Base-by-base conservation (phyloP, 2,888 invertebrate genomes). In the Epistrophe grossulariae region DNA sequence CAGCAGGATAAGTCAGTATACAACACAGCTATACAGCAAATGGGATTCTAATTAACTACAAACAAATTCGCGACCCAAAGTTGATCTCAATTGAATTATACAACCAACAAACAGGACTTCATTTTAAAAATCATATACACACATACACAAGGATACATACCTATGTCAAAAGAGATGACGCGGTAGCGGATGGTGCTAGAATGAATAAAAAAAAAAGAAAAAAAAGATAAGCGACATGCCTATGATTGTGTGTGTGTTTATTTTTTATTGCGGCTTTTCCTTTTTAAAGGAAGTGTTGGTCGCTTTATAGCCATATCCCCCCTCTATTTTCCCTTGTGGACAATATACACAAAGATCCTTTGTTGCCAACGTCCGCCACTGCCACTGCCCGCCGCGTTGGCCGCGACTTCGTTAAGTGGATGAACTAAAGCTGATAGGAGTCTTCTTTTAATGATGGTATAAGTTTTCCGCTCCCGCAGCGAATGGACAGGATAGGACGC, bases 371-470 rank as follows among this genome's bases (percentile, higher is more conserved):
- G 8, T n/a, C 17, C 13, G 1, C 17, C n/a, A 15, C 11, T 5
- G n/a, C 0, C 15, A 10, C 11, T 0, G 0, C 8, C 6, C 35
- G 35, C 35, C 35, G 35, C 9, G 6, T 1, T 6, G 8, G 35
- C 35, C 48, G 17, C 48, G 11, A 11, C 28, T 50, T 19, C 19
- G 48, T 68, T 68, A 68, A 73, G 59, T 59, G 73, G 60, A 59
- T 73, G 40, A 70, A 70, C 38, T 55, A 40, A 70, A 70, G 70
- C 40, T 70, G 52, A 55, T 40, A 55, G 70, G 13, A 55, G 40
- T 40, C 40, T 70, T 70, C n/a, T 73, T 73, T 73, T 73, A 73
- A 73, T 62, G 60, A 73, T 38, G 38, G 73, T n/a, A 24, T 24
- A 28, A 59, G 13, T 59, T 48, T 73, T 48, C 19, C 48, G 17